Percentiles rank a stretch among this genome's conserved stretches.
Evolutionary conservation across 2,888 invertebrate genomes (phyloP).

Genomic region (Odontomyia ornata): DNA sequence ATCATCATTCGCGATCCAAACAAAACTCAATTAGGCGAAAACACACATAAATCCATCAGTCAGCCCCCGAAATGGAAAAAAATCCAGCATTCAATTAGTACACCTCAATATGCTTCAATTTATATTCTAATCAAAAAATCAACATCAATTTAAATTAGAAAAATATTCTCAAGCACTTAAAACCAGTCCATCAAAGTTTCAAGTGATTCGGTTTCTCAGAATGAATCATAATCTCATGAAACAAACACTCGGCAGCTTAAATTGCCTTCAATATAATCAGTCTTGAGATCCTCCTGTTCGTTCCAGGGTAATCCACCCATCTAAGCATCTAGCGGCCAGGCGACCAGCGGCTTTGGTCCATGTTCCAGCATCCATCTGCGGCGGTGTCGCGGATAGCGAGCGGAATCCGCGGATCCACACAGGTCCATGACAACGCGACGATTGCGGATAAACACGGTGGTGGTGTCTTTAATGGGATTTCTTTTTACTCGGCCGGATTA

Average conservation of each 20-base stretch:
- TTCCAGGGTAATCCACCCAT: constrained; percentile 11
- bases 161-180: constrained; percentile 30
- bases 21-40: constrained; percentile 5
- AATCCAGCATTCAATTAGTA: constrained; percentile 13
- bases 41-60: not conserved
- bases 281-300: constrained; percentile 19
- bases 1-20: constrained; percentile 24
- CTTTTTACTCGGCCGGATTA: constrained; percentile 43
- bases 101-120: constrained; percentile 1
- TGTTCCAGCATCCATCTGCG: not conserved
- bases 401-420: constrained; percentile 4
- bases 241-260: constrained; percentile 38
- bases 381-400: not conserved
- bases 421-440: not conserved
- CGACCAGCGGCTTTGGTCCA: not conserved
- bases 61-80: not conserved
- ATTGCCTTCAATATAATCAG: constrained; percentile 31
- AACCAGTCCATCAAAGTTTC: constrained; percentile 17
- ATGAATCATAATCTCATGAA: constrained; percentile 23
- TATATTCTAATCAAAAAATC: constrained; percentile 35
- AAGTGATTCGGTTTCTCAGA: constrained; percentile 4
- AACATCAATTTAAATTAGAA: constrained; percentile 28
- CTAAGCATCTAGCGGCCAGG: not conserved
- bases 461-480: constrained; percentile 39
- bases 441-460: constrained; percentile 23